phyloP scores from a whole-genome alignment of 2,888 invertebrate genomes.

The Bellardia bayeri region DNA sequence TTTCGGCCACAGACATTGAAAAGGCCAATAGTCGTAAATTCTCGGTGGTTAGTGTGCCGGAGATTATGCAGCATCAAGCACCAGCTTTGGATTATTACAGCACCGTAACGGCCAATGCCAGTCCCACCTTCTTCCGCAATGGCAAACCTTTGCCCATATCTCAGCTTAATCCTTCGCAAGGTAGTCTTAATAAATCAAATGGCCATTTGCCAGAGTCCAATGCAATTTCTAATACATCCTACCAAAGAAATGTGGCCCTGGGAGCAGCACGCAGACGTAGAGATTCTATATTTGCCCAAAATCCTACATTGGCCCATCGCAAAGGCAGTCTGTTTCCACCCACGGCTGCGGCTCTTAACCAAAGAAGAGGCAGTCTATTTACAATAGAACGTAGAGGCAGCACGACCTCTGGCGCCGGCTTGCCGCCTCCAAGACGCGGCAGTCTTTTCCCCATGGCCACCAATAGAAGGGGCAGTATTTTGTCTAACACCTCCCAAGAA shows the following conservation, averaged over 20 bases:
- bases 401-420: conserved; percentile 75
- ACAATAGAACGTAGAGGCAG: conserved; percentile 72
- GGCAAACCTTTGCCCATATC: conserved; percentile 71
- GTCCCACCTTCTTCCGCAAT: conserved; percentile 77
- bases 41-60: conserved; percentile 81
- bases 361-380: conserved; percentile 80
- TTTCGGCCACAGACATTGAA: conserved; percentile 55
- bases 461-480: conserved; percentile 81
- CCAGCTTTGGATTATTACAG: conserved; percentile 79
- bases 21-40: conserved; percentile 77
- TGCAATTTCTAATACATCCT: conserved; percentile 72
- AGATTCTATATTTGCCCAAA: conserved; percentile 82
- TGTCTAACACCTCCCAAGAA: conserved; percentile 81
- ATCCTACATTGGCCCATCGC: conserved; percentile 78
- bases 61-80: conserved; percentile 75
- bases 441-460: conserved; percentile 79
- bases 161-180: conserved; percentile 59
- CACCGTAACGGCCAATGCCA: conserved; percentile 79
- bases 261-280: conserved; percentile 77
- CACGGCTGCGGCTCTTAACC: conserved; percentile 75
- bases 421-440: conserved; percentile 77
- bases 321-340: conserved; percentile 81
- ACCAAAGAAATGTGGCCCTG: conserved; percentile 76
- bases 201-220: conserved; percentile 42
- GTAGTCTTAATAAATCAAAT: conserved; percentile 69